These are phyloP conservation scores for Pyrocoelia pectoralis DNA, from an alignment of 2,888 invertebrate species.

Conservation along the genomic window DNA sequence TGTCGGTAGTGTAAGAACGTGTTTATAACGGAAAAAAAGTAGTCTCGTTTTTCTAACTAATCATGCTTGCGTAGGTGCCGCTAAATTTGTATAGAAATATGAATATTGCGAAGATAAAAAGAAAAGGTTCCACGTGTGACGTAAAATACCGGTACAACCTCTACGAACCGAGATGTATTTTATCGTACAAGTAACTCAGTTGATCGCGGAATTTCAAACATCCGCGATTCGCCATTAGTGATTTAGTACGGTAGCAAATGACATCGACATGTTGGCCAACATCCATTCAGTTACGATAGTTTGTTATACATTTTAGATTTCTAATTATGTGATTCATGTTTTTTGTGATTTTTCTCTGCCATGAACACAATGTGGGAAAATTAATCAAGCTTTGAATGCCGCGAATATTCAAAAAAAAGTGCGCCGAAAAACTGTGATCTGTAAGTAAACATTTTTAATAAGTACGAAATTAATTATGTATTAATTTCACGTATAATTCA, in stretches of 20 bases:
- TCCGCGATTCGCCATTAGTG: slow-evolving; percentile 13
- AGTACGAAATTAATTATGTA: too few species aligned
- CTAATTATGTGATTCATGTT: slow-evolving; percentile 12
- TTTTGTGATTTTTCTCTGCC: not conserved
- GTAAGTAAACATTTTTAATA: too few species aligned
- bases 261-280: slow-evolving; percentile 12
- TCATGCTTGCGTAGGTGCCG: too few species aligned
- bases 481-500: too few species aligned
- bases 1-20: too few species aligned
- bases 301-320: not conserved
- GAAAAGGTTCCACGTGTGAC: slow-evolving; percentile 9
- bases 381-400: too few species aligned
- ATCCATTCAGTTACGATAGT: slow-evolving; percentile 11
- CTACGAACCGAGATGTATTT: slow-evolving; percentile 2
- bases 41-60: too few species aligned
- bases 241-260: not conserved
- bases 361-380: not conserved
- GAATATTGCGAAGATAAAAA: too few species aligned
- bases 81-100: too few species aligned
- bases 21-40: too few species aligned
- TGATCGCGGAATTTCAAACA: slow-evolving; percentile 21
- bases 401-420: too few species aligned
- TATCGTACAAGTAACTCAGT: slow-evolving; percentile 6
- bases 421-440: too few species aligned
- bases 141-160: slow-evolving; percentile 10